Evolutionary conservation across 2,888 invertebrate species (phyloP).

Genomic region (Eurois occulta): DNA sequence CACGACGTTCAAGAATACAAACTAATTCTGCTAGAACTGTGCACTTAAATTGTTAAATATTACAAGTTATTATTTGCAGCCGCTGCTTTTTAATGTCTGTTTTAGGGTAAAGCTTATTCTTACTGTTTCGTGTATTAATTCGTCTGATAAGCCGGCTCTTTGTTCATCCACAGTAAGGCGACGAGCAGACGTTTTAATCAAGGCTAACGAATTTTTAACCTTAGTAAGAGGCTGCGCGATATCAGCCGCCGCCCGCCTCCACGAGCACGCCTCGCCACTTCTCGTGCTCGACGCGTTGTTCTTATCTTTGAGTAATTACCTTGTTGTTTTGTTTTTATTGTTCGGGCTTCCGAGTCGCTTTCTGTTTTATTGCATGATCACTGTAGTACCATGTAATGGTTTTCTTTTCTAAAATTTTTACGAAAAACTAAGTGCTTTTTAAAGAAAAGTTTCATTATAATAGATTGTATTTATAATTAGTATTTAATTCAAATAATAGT

Average conservation of each 20-base stretch:
- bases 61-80: slow-evolving; percentile 61
- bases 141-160: slow-evolving; percentile 79
- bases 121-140: slow-evolving; percentile 74
- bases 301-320: slow-evolving; percentile 86
- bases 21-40: slow-evolving; percentile 12
- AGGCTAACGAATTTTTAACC: slow-evolving; percentile 80
- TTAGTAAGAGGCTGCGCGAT: slow-evolving; percentile 67
- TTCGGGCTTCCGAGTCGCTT: slow-evolving; percentile 71
- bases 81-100: slow-evolving; percentile 62
- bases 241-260: slow-evolving; percentile 61
- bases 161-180: slow-evolving; percentile 76
- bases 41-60: slow-evolving; percentile 56
- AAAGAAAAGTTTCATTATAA: not conserved
- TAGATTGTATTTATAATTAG: not conserved
- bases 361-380: slow-evolving; percentile 73
- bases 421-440: not conserved
- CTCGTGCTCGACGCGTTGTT: slow-evolving; percentile 79
- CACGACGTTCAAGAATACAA: not conserved
- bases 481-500: not conserved
- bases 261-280: slow-evolving; percentile 76
- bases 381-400: slow-evolving; percentile 48
- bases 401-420: slow-evolving; percentile 21
- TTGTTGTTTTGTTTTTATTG: slow-evolving; percentile 83
- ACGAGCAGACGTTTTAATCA: slow-evolving; percentile 81
- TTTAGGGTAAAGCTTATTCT: slow-evolving; percentile 71